Evolutionary conservation across 1,140 invertebrate genomes (phyloP).

Genomic region (Lepidurus arcticus): DNA sequence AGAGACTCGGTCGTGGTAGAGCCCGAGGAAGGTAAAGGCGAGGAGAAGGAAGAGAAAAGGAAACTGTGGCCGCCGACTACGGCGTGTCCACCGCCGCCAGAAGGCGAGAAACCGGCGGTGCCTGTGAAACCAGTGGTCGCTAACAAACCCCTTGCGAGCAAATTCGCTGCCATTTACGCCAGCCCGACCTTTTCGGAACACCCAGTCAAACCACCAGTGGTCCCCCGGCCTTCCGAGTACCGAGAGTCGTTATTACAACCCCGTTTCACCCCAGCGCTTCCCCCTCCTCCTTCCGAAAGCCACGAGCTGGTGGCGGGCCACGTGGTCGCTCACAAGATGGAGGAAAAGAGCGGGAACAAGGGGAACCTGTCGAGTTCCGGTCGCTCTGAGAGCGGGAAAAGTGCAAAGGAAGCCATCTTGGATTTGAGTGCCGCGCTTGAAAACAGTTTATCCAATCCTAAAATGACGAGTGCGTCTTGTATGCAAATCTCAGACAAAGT

Average conservation of each 20-base stretch:
- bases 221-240: constrained; percentile 34
- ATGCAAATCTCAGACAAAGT: constrained; percentile 80
- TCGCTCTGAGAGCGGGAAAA: constrained; percentile 35
- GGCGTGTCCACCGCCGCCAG: constrained; percentile 46
- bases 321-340: constrained; percentile 25
- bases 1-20: not conserved
- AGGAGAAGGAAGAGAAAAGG: not conserved
- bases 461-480: constrained; percentile 60
- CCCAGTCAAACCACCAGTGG: constrained; percentile 35
- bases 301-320: constrained; percentile 28
- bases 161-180: constrained; percentile 55
- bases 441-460: constrained; percentile 55
- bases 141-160: constrained; percentile 48
- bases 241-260: constrained; percentile 18
- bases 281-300: constrained; percentile 30
- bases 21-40: not conserved
- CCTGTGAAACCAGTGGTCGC: constrained; percentile 59
- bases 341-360: constrained; percentile 24
- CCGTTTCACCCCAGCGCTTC: constrained; percentile 23
- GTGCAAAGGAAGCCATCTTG: constrained; percentile 57
- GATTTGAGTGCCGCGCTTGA: constrained; percentile 64
- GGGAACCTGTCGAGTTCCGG: constrained; percentile 23
- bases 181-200: constrained; percentile 48
- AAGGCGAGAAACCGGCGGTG: constrained; percentile 63
- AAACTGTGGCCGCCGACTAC: not conserved